These are phyloP conservation scores for Sphaeridia pumilis DNA, from an alignment of 2,888 invertebrate genomes.

Conservation along the genomic window DNA sequence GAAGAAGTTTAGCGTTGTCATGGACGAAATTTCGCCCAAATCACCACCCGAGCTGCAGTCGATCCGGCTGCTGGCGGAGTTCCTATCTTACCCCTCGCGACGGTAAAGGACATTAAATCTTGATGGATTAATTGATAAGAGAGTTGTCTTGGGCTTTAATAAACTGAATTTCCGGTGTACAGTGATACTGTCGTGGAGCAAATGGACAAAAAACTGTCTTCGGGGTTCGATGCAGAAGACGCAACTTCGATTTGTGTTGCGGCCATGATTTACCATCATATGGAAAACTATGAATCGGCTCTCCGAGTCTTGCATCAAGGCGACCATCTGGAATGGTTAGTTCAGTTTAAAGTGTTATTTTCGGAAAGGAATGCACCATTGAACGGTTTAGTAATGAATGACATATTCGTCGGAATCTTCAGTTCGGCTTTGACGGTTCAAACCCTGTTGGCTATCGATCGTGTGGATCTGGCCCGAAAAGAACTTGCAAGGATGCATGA, in stretches of 20 bases:
- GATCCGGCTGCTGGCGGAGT: constrained; percentile 74
- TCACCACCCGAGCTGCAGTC: constrained; percentile 69
- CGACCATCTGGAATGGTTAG: constrained; percentile 67
- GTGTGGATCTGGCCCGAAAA: constrained; percentile 84
- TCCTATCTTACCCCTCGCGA: constrained; percentile 62
- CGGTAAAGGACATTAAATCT: constrained; percentile 20
- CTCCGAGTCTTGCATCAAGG: constrained; percentile 71
- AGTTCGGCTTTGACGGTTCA: constrained; percentile 71
- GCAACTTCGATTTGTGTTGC: constrained; percentile 60
- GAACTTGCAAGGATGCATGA: constrained; percentile 87
- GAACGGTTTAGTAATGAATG: too few relatives aligned
- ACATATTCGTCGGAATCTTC: too few relatives aligned
- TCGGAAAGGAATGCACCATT: too few relatives aligned
- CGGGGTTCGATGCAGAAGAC: constrained; percentile 43
- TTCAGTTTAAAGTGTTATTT: too few relatives aligned
- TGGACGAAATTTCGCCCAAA: constrained; percentile 71
- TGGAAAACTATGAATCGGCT: constrained; percentile 81
- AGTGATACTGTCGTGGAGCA: constrained; percentile 52
- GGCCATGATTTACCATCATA: constrained; percentile 78
- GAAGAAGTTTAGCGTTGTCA: constrained; percentile 75
- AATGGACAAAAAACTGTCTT: constrained; percentile 60
- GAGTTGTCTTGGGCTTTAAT: too few relatives aligned
- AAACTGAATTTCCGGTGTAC: too few relatives aligned
- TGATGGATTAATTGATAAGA: too few relatives aligned
- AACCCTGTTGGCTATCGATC: constrained; percentile 38